Base-by-base conservation (phyloP, 2,888 invertebrate genomes). In the Drosophila ezoana region DNA sequence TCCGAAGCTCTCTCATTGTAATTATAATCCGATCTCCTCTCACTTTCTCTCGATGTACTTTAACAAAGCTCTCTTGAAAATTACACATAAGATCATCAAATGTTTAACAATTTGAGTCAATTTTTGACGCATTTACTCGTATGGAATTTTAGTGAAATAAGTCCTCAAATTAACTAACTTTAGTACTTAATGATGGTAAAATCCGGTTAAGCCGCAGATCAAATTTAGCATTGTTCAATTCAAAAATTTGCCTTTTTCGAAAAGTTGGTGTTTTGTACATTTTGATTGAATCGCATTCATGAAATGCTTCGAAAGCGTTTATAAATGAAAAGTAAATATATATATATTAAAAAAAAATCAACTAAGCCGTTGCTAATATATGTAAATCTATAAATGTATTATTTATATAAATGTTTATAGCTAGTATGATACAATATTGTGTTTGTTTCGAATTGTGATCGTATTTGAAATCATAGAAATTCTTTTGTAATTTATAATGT, bases 121-220 rank as follows among this genome's bases (percentile, higher is more conserved):
- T 91, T 90, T 91, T 89, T 90, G 89, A 90, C 91, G 90, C 91
- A 91, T 91, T 90, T 90, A 90, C 78, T 75, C 75, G 41, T 80
- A 88, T 77, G 65, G 67, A 74, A 81, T 70, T 77, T 63, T 76
- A 79, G 61, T 64, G 44, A 44, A 51, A 60, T 87, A 87, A 81
- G 89, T 68, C 60, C 66, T 60, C 49, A 58, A 65, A 72, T 67
- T 76, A 56, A 68, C 58, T 64, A 76, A 28, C 28, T 38, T 45
- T 69, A 75, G 67, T 84, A 89, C 67, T 71, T 69, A 74, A 60
- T 40, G 43, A 63, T 82, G 51, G 54, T 71, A 41, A 60, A 57
- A 53, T 45, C 44, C 51, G 56, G 28, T 35, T 53, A 82, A 53
- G 87, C 69, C 58, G 45, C 76, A 51, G 77, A 83, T 87, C 75